Base-by-base conservation (phyloP, 2,888 invertebrate species). In the Eretmocerus hayati region DNA sequence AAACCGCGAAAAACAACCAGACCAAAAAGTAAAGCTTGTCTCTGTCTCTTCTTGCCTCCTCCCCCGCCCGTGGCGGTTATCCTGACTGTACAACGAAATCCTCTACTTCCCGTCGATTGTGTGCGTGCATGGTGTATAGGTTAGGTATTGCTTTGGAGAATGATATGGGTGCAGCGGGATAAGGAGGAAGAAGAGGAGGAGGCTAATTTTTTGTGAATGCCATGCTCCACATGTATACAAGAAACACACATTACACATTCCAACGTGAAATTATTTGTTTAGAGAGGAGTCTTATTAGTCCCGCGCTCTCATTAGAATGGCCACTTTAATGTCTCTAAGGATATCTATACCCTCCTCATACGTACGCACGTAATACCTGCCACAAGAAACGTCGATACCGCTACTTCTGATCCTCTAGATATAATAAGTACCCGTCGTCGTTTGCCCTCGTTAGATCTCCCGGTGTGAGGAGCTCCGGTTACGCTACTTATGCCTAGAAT, bases 31-130 rank as follows among this genome's bases (percentile, higher is more conserved):
- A n/a, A n/a, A n/a, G n/a, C n/a, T n/a, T n/a, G n/a, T n/a, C n/a
- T n/a, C n/a, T n/a, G n/a, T n/a, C n/a, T n/a, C n/a, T n/a, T n/a
- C n/a, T n/a, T n/a, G 11, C 8, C 39, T 4, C 39, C n/a, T 6
- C n/a, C 3, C 11, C 39, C 39, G 19, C n/a, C 38, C 21, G 19
- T 38, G 15, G 15, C 13, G 11, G 11, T 13, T 13, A 6, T 16
- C 8, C 33, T 20, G n/a, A n/a, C n/a, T n/a, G n/a, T n/a, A 9
- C 9, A 21, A 43, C 43, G 19, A 36, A 37, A 44, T 44, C 30
- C 44, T 37, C 20, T 40, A 33, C 46, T 33, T 46, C 46, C 33
- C 46, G 33, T 41, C 22, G 40, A 46, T 41, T 46, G 45, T 45
- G 40, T 38, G 5, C 6, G 5, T 16, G 15, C n/a, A 5, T 33